Evolutionary conservation across 2,113 vertebrate species (phyloP).

Genomic region (Suricata suricatta): DNA sequence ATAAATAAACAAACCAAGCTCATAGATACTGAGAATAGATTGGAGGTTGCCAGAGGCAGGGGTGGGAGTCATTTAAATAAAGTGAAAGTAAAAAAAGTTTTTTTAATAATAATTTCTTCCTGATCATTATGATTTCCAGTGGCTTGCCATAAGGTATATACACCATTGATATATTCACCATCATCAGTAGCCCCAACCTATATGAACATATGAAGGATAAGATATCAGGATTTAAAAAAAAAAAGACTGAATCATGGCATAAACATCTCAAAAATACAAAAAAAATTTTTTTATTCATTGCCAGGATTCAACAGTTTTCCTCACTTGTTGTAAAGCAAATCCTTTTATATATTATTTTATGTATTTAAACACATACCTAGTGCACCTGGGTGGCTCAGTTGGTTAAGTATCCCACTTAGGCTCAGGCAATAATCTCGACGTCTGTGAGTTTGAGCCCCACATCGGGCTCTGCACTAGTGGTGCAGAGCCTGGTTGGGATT

Average conservation of each 20-base stretch:
- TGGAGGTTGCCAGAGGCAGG: background rate
- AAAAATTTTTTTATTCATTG: background rate
- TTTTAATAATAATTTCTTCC: conserved; percentile 46
- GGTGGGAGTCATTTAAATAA: background rate
- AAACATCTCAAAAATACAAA: conserved; percentile 19
- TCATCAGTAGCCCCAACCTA: background rate
- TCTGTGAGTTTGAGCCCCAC: too few species aligned
- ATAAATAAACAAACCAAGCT: background rate
- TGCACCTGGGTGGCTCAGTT: too few species aligned
- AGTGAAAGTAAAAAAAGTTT: background rate
- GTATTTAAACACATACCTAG: conserved; percentile 18
- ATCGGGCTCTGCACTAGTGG: too few species aligned
- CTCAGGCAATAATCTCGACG: too few species aligned
- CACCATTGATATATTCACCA: background rate
- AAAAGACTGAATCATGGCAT: background rate
- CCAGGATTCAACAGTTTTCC: background rate
- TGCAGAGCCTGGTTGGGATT: too few species aligned
- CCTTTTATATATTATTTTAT: background rate
- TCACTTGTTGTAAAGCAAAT: conserved; percentile 29
- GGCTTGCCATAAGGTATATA: background rate
- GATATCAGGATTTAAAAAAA: background rate
- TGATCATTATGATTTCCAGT: conserved; percentile 35
- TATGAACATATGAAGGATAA: background rate
- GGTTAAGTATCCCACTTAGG: too few species aligned
- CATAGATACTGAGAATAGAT: background rate